Evolutionary conservation across 2,888 invertebrate genomes (phyloP), one percentile per base, ranked within the genome.

Genomic region (Lingula anatina): DNA sequence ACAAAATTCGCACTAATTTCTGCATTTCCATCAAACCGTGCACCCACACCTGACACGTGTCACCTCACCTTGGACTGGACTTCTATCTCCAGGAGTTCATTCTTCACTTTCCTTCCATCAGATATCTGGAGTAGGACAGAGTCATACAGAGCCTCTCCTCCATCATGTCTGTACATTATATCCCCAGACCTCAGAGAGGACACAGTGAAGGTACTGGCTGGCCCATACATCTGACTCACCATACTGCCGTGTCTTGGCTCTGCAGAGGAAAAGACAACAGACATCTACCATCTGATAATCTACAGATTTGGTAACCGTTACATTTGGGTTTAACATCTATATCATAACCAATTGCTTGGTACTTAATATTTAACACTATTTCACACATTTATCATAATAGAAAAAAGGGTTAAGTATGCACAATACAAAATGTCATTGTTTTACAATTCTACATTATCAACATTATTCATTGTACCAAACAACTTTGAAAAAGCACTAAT

Each of bases 241-340:
- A 69, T 43, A 2, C 45, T 43, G 1, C 69, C 69, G 48, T 62
- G 53, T 15, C 49, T 46, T 2, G 69, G 68, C 44, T 66, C 69
- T 69, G 49, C 5, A 50, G 42, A 37, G 28, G 35, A 3, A 39
- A 37, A 44, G 28, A 18, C 4, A 9, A 25, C 25, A 23, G 9
- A 28, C 9, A 12, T 5, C 20, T 24, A 44, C 18, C 23, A 46
- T 44, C 12, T 35, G 35, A 9, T 35, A 28, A 15, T 12, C 24
- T 27, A 20, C 25, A 31, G n/a, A n/a, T n/a, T n/a, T n/a, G n/a
- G n/a, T n/a, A n/a, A n/a, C n/a, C n/a, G n/a, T n/a, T n/a, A n/a
- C n/a, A n/a, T n/a, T n/a, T n/a, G n/a, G n/a, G n/a, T n/a, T n/a
- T n/a, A n/a, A n/a, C n/a, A n/a, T n/a, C n/a, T n/a, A n/a, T n/a